Evolutionary conservation across 2,888 invertebrate species (phyloP), one percentile per base, ranked within the genome.

Genomic region (Agrotis exclamationis): DNA sequence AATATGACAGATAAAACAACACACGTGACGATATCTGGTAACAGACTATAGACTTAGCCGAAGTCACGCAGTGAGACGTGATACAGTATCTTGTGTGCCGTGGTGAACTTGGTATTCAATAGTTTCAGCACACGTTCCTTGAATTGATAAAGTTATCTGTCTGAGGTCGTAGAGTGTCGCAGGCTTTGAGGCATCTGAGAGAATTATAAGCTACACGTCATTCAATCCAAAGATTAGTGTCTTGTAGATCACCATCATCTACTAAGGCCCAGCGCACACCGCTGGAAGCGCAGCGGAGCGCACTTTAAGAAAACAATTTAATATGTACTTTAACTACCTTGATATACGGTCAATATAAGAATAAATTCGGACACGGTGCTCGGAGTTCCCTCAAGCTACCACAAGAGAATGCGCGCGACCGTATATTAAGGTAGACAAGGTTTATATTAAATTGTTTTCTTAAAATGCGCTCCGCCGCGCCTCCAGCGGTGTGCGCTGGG

Each of bases 111-210:
- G 45, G 3, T 54, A 72, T 64, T 60, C 50, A 54, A 39, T 72
- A 50, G 79, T 54, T 63, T 60, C 24, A 56, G 28, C 33, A 48
- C 33, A 62, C 33, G 53, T 56, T 56, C 16, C 60, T 76, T 60
- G 47, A 64, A 72, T 78, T 78, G 79, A 59, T 78, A 44, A 45
- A 77, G 48, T 45, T 60, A 56, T 50, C 5, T 47, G 51, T 62
- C 7, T 59, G 39, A 53, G 39, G 39, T 39, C 9, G 11, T 2
- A 39, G 39, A 50, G 16, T 47, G 48, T 45, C 11, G 22, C 47
- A 47, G 22, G n/a, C 28, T 44, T 65, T 74, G 56, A 71, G 16
- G n/a, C 9, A 48, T 64, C 56, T 65, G 48, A 2, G 16, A 74
- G 39, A 54, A 74, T 44, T 62, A 62, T 62, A 24, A 47, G 24